Conservation (phyloP, 2,888 invertebrate species). For the Bhutanitis thaidina region DNA sequence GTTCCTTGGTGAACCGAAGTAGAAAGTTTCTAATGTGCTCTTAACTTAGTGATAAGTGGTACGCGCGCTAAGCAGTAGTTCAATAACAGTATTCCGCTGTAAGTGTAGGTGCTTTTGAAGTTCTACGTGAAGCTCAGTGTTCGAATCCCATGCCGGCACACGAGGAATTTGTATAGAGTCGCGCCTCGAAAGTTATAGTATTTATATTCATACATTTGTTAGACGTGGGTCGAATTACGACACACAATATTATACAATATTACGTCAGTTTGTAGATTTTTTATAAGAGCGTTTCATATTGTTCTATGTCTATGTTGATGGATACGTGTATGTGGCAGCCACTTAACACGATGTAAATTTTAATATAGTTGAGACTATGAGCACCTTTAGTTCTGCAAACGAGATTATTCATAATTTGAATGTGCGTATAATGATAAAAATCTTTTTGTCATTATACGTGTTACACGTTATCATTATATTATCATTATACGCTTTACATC, state of each 20-base stretch:
- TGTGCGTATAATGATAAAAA: too few species aligned
- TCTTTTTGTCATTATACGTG: too few species aligned
- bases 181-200: slow-evolving; percentile 64
- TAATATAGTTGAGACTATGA: slow-evolving; percentile 28
- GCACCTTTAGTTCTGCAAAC: slow-evolving; percentile 12
- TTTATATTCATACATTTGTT: slow-evolving; percentile 64
- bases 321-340: slow-evolving; percentile 36
- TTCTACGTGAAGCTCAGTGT: neutral
- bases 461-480: too few species aligned
- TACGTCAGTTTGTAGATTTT: slow-evolving; percentile 49
- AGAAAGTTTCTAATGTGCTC: too few species aligned
- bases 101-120: slow-evolving; percentile 12
- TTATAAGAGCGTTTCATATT: slow-evolving; percentile 64
- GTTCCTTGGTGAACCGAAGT: too few species aligned
- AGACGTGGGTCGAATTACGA: slow-evolving; percentile 35
- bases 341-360: slow-evolving; percentile 45
- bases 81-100: neutral
- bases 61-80: neutral
- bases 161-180: slow-evolving; percentile 47
- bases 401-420: neutral
- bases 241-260: slow-evolving; percentile 29
- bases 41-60: too few species aligned
- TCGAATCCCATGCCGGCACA: slow-evolving; percentile 74
- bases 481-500: too few species aligned
- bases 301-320: slow-evolving; percentile 55